Percentiles rank a stretch among this genome's conserved stretches.
phyloP scores from a whole-genome alignment of 2,113 vertebrate genomes.

The Silurus asotus region DNA sequence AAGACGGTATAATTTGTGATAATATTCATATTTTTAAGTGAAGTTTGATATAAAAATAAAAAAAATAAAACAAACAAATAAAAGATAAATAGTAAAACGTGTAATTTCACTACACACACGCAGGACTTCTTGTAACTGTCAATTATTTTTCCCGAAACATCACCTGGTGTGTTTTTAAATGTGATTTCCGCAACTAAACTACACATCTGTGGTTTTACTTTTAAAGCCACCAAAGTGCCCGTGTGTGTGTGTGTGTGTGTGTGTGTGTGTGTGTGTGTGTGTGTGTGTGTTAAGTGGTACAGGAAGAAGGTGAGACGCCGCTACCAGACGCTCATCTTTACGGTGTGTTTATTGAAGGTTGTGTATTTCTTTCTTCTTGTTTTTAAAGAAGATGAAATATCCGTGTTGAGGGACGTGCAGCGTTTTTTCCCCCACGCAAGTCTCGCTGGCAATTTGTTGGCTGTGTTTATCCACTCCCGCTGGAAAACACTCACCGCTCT shows the following conservation, averaged over 20 bases:
- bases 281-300: background rate
- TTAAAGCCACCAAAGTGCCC: background rate
- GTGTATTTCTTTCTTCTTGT: background rate
- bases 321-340: background rate
- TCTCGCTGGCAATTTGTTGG: slow-evolving; percentile 19
- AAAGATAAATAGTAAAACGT: too few relatives aligned
- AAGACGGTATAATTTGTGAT: too few relatives aligned
- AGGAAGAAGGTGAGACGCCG: background rate
- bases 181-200: background rate
- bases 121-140: background rate
- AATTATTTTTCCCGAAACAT: background rate
- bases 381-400: background rate
- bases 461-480: slow-evolving; percentile 40
- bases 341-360: background rate
- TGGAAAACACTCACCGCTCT: slow-evolving; percentile 24
- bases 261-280: slow-evolving; percentile 5
- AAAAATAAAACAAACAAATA: too few relatives aligned
- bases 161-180: background rate
- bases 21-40: background rate
- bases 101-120: too few relatives aligned
- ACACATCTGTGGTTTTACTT: background rate
- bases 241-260: background rate
- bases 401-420: background rate
- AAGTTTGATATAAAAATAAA: too few relatives aligned
- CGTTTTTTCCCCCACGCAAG: background rate